Evolutionary conservation across 2,797 vertebrate genomes (phyloP).

Genomic region (Mormyrus hasselquistii): DNA sequence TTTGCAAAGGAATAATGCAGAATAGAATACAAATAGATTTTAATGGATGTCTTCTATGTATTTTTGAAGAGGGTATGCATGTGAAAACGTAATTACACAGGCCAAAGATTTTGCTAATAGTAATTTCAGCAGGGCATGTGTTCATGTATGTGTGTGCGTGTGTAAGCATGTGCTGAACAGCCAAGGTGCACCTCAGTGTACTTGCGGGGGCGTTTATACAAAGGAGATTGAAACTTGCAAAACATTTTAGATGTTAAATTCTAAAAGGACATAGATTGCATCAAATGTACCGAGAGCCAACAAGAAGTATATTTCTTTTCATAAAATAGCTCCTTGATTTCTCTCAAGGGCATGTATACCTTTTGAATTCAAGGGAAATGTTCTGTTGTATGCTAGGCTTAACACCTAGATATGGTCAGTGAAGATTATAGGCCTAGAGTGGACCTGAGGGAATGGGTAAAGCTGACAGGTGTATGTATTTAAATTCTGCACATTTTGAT

Average conservation of each 20-base stretch:
- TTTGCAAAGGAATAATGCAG: background rate
- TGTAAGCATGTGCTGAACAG: background rate
- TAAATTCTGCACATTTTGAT: slow-evolving; percentile 21
- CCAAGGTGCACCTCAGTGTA: background rate
- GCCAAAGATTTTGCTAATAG: slow-evolving; percentile 10
- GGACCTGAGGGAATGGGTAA: slow-evolving; percentile 3
- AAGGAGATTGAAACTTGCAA: background rate
- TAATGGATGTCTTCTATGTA: background rate
- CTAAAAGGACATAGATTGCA: slow-evolving; percentile 1
- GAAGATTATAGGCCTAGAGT: background rate
- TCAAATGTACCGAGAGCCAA: background rate
- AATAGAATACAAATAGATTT: background rate
- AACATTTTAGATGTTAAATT: background rate
- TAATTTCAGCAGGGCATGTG: background rate
- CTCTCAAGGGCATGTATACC: slow-evolving; percentile 5
- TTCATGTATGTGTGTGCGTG: background rate
- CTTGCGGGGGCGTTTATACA: background rate
- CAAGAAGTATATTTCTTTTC: background rate
- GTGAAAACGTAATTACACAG: slow-evolving; percentile 13
- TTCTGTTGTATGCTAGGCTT: background rate
- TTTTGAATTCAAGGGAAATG: slow-evolving; percentile 19
- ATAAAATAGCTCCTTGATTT: slow-evolving; percentile 7
- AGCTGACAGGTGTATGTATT: slow-evolving; percentile 21
- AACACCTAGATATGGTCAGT: background rate
- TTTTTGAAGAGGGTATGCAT: background rate